Conservation (phyloP, 2,888 invertebrate genomes). For the Dryocosmus kuriphilus region DNA sequence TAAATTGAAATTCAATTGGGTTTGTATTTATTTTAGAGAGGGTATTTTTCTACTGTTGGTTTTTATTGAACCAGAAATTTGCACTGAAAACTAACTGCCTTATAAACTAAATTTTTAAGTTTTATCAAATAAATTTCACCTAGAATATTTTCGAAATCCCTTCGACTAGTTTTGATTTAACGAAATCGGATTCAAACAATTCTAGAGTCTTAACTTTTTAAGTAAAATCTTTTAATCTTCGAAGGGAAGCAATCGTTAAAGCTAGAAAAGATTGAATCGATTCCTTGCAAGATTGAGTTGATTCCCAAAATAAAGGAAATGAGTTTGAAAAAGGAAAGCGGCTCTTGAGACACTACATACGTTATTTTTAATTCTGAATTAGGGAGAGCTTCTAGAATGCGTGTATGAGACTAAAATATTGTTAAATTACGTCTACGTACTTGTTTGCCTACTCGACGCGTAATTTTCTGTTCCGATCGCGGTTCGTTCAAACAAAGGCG, state of each 20-base stretch:
- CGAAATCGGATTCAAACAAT: background rate
- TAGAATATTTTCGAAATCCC: too few relatives aligned
- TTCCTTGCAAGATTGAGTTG: background rate
- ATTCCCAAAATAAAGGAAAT: background rate
- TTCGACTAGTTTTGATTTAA: too few relatives aligned
- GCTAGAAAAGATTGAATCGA: background rate
- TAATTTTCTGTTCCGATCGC: background rate
- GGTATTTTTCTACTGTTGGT: background rate
- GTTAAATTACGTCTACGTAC: conserved; percentile 41
- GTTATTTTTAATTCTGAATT: background rate
- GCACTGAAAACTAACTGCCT: background rate
- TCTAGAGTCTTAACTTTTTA: background rate
- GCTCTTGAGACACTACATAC: background rate
- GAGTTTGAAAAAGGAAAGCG: background rate
- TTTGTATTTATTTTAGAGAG: background rate
- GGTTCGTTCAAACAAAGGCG: background rate
- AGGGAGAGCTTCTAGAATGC: background rate
- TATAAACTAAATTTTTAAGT: background rate
- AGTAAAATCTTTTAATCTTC: background rate
- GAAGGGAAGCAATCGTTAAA: background rate
- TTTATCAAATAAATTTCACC: background rate
- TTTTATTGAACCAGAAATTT: background rate
- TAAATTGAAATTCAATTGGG: background rate
- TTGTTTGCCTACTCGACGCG: conserved; percentile 43
- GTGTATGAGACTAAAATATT: background rate